Conservation (phyloP, 1,140 invertebrate species). For the Bradysia coprophila region DNA sequence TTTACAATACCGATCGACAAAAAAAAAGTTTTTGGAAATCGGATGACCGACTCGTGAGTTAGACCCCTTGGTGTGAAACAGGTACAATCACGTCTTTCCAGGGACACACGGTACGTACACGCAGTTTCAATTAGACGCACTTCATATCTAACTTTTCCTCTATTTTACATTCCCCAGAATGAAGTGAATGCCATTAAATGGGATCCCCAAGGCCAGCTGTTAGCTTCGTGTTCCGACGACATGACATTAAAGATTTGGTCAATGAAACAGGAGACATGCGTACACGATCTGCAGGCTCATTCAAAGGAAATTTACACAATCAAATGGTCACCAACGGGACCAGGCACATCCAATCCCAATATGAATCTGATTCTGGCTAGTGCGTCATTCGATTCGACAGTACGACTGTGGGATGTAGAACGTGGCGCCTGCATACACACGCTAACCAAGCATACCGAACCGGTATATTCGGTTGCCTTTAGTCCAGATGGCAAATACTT, state of each 20-base stretch:
- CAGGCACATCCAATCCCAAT: conserved; percentile 91
- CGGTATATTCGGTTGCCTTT: conserved; percentile 84
- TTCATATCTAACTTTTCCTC: conserved; percentile 1
- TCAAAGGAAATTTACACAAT: conserved; percentile 99
- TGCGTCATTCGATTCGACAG: conserved; percentile 95
- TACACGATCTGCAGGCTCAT: conserved; percentile 94
- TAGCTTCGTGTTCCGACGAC: conserved; percentile 97
- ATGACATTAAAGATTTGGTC: conserved; percentile 99
- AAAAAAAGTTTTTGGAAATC: too few species aligned
- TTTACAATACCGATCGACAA: too few species aligned
- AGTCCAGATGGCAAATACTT: conserved; percentile 93
- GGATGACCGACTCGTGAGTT: too few species aligned
- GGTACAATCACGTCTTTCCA: conserved; percentile 97
- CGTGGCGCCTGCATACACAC: conserved; percentile 90
- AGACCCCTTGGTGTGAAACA: too few species aligned
- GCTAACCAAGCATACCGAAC: conserved; percentile 92
- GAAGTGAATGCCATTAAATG: conserved; percentile 99
- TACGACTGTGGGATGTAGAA: conserved; percentile 94
- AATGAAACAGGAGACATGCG: conserved; percentile 91
- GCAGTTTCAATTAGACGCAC: too few species aligned
- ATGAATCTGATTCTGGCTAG: conserved; percentile 93
- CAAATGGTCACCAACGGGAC: conserved; percentile 96
- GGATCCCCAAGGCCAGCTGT: conserved; percentile 93
- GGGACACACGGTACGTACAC: conserved; percentile 92
- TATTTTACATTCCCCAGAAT: conserved; percentile 48